Evolutionary conservation across 2,797 vertebrate genomes (phyloP).

Genomic region (Petrocephalus sullivani): DNA sequence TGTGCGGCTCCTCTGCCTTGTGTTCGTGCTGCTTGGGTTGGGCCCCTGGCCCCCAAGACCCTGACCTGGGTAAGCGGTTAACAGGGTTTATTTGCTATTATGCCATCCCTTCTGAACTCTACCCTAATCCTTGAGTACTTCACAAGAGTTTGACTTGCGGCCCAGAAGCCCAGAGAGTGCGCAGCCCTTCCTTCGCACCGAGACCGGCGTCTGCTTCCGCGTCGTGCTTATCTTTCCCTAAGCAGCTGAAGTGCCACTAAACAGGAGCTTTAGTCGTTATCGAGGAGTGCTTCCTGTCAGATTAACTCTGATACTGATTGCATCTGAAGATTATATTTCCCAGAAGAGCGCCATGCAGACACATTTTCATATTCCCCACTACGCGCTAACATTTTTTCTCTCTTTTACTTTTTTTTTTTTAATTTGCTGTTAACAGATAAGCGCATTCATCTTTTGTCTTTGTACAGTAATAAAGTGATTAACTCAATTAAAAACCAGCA

Average conservation of each 20-base stretch:
- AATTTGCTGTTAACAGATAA: slow-evolving; percentile 52
- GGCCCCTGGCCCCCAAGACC: not conserved
- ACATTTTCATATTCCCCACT: slow-evolving; percentile 21
- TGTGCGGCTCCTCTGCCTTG: too few species aligned
- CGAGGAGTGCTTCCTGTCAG: slow-evolving; percentile 33
- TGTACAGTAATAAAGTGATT: slow-evolving; percentile 53
- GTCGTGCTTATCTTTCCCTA: slow-evolving; percentile 11
- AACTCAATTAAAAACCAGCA: slow-evolving; percentile 53
- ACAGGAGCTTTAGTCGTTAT: slow-evolving; percentile 47
- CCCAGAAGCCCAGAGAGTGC: not conserved
- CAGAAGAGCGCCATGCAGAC: slow-evolving; percentile 32
- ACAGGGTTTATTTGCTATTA: not conserved
- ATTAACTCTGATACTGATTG: slow-evolving; percentile 38
- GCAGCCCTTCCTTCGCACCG: not conserved
- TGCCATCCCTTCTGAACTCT: not conserved
- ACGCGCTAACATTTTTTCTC: slow-evolving; percentile 16
- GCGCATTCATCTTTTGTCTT: slow-evolving; percentile 54
- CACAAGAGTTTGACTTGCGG: not conserved
- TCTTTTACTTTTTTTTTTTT: slow-evolving; percentile 19
- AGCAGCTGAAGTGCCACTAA: slow-evolving; percentile 28
- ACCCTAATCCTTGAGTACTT: not conserved
- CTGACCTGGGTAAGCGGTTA: not conserved
- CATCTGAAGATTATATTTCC: slow-evolving; percentile 49
- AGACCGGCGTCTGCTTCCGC: not conserved
- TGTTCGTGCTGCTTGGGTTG: not conserved